Base-by-base conservation (phyloP, 2,797 vertebrate species). In the Eidolon dupreanum region DNA sequence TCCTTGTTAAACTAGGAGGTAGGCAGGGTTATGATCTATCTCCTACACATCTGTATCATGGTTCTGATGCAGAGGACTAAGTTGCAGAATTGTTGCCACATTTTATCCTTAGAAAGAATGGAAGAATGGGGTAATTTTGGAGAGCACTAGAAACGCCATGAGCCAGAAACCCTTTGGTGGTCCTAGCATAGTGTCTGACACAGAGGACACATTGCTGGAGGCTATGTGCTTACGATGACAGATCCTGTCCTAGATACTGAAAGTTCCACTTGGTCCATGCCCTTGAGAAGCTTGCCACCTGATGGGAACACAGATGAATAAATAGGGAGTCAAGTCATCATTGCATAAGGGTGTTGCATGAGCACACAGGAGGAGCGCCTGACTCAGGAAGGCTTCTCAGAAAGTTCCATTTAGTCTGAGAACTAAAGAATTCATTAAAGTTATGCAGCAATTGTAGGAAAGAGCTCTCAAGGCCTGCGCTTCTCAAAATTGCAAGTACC, bases 301-400 rank as follows among this genome's bases (percentile, higher is more conserved):
- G 16, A 51, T 10, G 24, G 1, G 11, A 8, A 77, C 16, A 73
- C 26, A 53, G 53, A 83, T 8, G n/a, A 71, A 41, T 38, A 75
- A 46, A 66, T 22, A 77, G 33, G 66, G 8, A 65, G 41, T 59
- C 1, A 8, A 83, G 16, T 43, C 1, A 6, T 65, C 53, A 22
- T 33, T 79, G 65, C 20, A 13, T 6, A 26, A 75, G 65, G 79
- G 28, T 19, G 19, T 83, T 66, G 3, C 10, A 1, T 53, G n/a
- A 78, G 33, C 24, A 33, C 41, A 49, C 2, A 17, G 2, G 6
- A 70, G 53, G 46, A 95, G 53, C 16, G 49, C 38, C 57, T 74
- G 78, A 28, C 51, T 93, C 65, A 33, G 41, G 24, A 85, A 68
- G 36, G 1, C 41, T 61, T 82, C 51, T 88, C 41, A 84, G 79